Percentiles rank a stretch among this genome's conserved stretches.
Evolutionary conservation across 2,797 vertebrate genomes (phyloP).

Genomic region (Nyctalus aviator): DNA sequence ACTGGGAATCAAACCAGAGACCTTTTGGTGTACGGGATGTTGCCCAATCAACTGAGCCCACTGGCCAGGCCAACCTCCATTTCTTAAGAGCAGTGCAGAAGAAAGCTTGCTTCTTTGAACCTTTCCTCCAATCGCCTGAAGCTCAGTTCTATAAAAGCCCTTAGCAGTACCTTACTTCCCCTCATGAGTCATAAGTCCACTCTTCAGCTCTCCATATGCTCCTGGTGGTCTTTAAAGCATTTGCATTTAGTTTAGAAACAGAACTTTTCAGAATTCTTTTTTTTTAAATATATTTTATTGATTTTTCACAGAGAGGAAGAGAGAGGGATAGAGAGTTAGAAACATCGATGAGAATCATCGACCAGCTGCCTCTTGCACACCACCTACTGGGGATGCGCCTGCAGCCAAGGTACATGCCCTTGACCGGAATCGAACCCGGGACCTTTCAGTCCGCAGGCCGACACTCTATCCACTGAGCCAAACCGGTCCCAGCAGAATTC

Average conservation of each 20-base stretch:
- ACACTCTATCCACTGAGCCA: too few relatives aligned
- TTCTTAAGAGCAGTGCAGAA: not conserved
- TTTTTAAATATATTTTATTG: too few relatives aligned
- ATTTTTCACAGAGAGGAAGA: too few relatives aligned
- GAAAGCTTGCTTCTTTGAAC: not conserved
- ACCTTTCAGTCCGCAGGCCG: too few relatives aligned
- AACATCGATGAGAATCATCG: too few relatives aligned
- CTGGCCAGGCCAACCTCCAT: not conserved
- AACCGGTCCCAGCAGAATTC: too few relatives aligned
- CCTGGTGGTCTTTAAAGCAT: not conserved
- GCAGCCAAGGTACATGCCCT: too few relatives aligned
- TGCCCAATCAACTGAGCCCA: not conserved
- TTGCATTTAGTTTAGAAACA: slow-evolving; percentile 6
- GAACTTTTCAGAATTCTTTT: not conserved
- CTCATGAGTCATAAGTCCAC: not conserved
- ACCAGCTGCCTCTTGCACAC: too few relatives aligned
- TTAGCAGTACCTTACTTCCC: not conserved
- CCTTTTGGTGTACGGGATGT: not conserved
- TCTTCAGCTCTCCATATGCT: not conserved
- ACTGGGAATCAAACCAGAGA: not conserved
- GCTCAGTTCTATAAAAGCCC: not conserved
- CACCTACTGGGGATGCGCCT: too few relatives aligned
- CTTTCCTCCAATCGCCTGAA: not conserved
- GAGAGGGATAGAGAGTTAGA: too few relatives aligned
- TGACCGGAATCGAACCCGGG: too few relatives aligned